Conservation (phyloP, 2,797 vertebrate genomes). For the Rallus crepitans region DNA sequence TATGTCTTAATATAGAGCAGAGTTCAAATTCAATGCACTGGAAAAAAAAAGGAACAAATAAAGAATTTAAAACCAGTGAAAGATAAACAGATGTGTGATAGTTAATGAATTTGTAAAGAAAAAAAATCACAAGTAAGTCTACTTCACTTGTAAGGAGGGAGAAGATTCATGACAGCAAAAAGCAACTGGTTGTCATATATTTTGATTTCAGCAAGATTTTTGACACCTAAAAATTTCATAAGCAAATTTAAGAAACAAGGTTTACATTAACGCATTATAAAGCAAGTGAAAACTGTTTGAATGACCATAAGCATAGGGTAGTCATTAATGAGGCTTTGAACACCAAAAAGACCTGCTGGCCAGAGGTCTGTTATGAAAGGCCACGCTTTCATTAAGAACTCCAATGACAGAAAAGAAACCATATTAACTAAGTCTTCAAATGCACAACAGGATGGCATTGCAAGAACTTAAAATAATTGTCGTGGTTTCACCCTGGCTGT, state of each 20-base stretch:
- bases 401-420: background rate
- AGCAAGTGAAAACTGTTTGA: background rate
- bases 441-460: background rate
- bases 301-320: background rate
- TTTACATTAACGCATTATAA: background rate
- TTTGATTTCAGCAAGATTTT: background rate
- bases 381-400: background rate
- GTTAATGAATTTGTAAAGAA: background rate
- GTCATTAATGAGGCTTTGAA: background rate
- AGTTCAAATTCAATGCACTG: background rate
- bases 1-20: background rate
- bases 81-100: background rate
- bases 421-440: background rate
- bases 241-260: background rate
- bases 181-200: background rate
- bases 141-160: background rate
- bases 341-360: background rate
- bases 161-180: background rate
- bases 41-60: background rate
- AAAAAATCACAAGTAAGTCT: background rate
- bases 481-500: too few relatives aligned
- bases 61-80: background rate
- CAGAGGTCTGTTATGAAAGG: background rate
- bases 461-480: background rate
- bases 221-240: background rate